phyloP scores from a whole-genome alignment of 2,113 vertebrate species.

The Calidris pygmaea region DNA sequence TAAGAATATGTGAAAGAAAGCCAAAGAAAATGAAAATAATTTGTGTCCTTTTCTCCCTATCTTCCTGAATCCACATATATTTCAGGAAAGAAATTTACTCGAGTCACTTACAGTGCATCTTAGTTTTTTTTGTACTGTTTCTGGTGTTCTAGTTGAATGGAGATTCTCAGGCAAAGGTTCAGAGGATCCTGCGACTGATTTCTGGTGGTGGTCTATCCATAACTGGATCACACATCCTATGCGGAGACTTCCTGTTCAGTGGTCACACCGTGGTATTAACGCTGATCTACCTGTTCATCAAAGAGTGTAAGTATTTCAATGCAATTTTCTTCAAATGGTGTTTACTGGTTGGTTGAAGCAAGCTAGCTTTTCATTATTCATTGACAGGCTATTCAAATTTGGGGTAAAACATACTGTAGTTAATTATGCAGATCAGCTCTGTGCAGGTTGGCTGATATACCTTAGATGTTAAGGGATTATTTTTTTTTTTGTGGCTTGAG shows the following conservation, averaged over 20 bases:
- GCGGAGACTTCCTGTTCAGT: conserved; percentile 96
- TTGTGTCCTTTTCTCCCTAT: neutral
- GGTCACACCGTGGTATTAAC: conserved; percentile 96
- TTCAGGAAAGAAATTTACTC: neutral
- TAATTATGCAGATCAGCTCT: neutral
- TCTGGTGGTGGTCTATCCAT: conserved; percentile 94
- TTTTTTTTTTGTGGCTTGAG: neutral
- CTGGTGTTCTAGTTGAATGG: conserved; percentile 83
- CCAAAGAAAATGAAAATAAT: neutral
- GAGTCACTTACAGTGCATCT: fast-evolving
- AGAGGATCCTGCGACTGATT: conserved; percentile 89
- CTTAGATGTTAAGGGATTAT: neutral
- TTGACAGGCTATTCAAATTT: neutral
- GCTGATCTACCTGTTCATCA: conserved; percentile 95
- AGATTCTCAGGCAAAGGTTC: conserved; percentile 91
- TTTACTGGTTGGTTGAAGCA: neutral
- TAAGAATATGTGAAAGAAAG: neutral
- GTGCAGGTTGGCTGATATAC: neutral
- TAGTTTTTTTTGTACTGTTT: neutral
- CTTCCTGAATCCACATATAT: neutral
- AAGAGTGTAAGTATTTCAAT: conserved; percentile 87
- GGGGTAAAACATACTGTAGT: neutral
- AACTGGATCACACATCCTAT: conserved; percentile 92
- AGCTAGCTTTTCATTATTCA: neutral
- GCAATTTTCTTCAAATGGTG: neutral